Conservation (phyloP, 2,113 vertebrate genomes). For the Regulus satrapa region DNA sequence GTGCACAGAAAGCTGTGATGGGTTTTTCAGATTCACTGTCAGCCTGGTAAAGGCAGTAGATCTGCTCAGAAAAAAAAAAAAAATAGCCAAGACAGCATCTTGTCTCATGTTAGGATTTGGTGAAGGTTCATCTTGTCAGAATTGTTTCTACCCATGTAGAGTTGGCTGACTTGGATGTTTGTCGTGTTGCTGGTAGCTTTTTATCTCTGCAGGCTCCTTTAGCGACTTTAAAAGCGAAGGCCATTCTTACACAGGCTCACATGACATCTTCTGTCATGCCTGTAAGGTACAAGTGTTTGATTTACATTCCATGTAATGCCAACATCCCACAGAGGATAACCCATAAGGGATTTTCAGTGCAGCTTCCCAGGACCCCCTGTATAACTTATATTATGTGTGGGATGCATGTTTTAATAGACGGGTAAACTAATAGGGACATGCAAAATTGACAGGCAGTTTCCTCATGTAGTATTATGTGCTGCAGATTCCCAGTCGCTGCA, state of each 20-base stretch:
- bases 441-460: not conserved
- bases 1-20: not conserved
- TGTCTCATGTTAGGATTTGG: not conserved
- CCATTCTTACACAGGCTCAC: not conserved
- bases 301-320: not conserved
- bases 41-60: not conserved
- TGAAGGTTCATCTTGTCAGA: not conserved
- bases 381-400: not conserved
- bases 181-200: not conserved
- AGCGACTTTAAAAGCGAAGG: not conserved
- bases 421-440: not conserved
- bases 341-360: not conserved
- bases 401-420: not conserved
- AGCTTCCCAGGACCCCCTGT: not conserved
- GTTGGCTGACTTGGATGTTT: not conserved
- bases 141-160: not conserved
- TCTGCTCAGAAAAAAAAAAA: slow-evolving; percentile 28
- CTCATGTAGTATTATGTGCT: not conserved
- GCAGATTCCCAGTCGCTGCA: not conserved
- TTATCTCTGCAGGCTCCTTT: not conserved
- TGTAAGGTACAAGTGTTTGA: not conserved
- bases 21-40: not conserved
- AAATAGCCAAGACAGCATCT: slow-evolving; percentile 10
- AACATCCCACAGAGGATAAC: not conserved
- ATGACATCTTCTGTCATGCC: rapidly evolving